phyloP scores from a whole-genome alignment of 2,113 vertebrate genomes.

The Chionis minor region DNA sequence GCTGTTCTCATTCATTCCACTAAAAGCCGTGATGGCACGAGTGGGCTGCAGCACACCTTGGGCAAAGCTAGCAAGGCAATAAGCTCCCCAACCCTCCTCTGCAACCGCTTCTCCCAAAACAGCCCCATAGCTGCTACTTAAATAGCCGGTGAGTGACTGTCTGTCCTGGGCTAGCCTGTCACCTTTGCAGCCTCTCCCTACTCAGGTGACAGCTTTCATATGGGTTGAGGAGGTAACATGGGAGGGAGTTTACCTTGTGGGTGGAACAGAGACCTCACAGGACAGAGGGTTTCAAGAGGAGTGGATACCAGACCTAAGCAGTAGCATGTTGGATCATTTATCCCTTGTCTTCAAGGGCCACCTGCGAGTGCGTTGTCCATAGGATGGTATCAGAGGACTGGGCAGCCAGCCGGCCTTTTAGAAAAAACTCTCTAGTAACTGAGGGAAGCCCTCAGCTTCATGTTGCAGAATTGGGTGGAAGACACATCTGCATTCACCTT shows the following conservation, averaged over 20 bases:
- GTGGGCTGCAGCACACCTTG: background rate
- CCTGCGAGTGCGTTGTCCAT: background rate
- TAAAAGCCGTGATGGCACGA: background rate
- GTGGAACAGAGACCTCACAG: background rate
- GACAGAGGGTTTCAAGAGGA: background rate
- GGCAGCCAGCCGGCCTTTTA: background rate
- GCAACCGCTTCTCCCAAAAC: background rate
- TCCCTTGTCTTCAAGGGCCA: background rate
- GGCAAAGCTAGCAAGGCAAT: background rate
- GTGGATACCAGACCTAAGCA: background rate
- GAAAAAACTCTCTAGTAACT: background rate
- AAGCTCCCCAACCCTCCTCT: background rate
- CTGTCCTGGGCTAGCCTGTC: background rate
- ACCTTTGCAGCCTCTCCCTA: background rate
- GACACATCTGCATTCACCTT: background rate
- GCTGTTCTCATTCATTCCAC: background rate
- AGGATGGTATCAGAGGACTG: background rate
- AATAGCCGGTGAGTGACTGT: background rate
- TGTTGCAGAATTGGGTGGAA: background rate
- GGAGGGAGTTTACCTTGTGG: background rate
- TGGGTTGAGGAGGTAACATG: background rate
- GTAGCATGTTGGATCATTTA: background rate
- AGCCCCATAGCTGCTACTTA: background rate
- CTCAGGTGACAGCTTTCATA: background rate
- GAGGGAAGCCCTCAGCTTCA: background rate